Conservation (phyloP, 2,113 vertebrate species). For the Protomyctophum bolini region DNA sequence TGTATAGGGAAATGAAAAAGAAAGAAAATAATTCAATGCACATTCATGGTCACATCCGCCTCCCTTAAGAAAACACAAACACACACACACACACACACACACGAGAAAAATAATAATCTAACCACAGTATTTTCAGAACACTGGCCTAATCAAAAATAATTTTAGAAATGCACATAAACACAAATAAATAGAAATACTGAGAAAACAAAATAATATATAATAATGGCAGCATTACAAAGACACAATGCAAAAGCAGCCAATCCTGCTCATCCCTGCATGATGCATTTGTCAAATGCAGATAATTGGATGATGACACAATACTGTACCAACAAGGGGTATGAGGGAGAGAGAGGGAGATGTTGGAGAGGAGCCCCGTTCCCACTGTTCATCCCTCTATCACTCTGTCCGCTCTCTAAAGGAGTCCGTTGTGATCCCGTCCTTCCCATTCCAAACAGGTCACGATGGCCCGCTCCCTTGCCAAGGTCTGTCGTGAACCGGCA, state of each 20-base stretch:
- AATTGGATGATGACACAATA: slow-evolving; percentile 53
- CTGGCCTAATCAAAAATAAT: slow-evolving; percentile 65
- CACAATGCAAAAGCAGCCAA: slow-evolving; percentile 45
- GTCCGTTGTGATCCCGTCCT: slow-evolving; percentile 61
- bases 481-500: slow-evolving; percentile 45
- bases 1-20: slow-evolving; percentile 1
- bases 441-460: slow-evolving; percentile 73
- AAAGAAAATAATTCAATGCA: slow-evolving; percentile 22
- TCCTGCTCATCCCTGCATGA: slow-evolving; percentile 46
- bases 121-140: slow-evolving; percentile 57
- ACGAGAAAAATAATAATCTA: slow-evolving; percentile 26
- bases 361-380: slow-evolving; percentile 62
- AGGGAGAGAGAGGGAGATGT: slow-evolving; percentile 41
- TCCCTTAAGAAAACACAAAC: slow-evolving; percentile 38
- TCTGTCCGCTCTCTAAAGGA: slow-evolving; percentile 39
- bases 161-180: slow-evolving; percentile 63
- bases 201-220: slow-evolving; percentile 43
- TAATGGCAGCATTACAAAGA: slow-evolving; percentile 38
- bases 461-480: slow-evolving; percentile 58
- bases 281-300: slow-evolving; percentile 68
- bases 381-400: slow-evolving; percentile 45
- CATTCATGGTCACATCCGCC: slow-evolving; percentile 25
- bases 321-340: slow-evolving; percentile 51
- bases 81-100: slow-evolving; percentile 15
- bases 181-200: slow-evolving; percentile 72